Evolutionary conservation across 2,888 invertebrate species (phyloP), one percentile per base, ranked within the genome.

Genomic region (Drosophila falleni): DNA sequence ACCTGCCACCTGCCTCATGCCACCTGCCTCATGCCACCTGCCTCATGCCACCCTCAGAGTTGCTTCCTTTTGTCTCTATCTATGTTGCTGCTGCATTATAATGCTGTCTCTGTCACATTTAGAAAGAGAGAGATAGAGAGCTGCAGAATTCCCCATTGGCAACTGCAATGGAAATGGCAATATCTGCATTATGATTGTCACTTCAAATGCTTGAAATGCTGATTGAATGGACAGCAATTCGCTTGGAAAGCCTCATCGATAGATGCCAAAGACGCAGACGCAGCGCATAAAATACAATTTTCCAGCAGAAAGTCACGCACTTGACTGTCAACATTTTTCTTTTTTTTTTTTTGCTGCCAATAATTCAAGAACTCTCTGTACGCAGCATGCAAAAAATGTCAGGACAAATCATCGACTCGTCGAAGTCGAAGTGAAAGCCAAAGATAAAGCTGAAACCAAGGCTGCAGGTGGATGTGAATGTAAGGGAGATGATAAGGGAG

Each of bases 111-210:
- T 37, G 33, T 37, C 46, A 46, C 15, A 3, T 15, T 35, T 23
- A 35, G 55, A 31, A 5, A 13, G 16, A 31, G 16, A 31, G 16
- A 31, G 5, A 8, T 11, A 23, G 19, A 33, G 55, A 55, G 16
- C 29, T 15, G 46, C 26, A 37, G 51, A 16, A 51, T 26, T 46
- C 13, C 56, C 53, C 33, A 47, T 46, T 37, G 54, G 41, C 49
- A 77, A 72, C 49, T 77, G 72, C 74, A 66, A 65, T 72, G 71
- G 46, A 39, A 47, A 35, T 59, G 58, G 70, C 70, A 80, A 78
- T 82, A 87, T 79, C 86, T 81, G 84, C 89, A 87, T 83, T 89
- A 88, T 89, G 84, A 89, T 87, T 85, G 87, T 89, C 84, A 85
- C 89, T 85, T 85, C 74, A 89, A 74, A 74, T 73, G 70, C 83